Evolutionary conservation across 2,113 vertebrate genomes (phyloP).

Genomic region (Phocoena phocoena): DNA sequence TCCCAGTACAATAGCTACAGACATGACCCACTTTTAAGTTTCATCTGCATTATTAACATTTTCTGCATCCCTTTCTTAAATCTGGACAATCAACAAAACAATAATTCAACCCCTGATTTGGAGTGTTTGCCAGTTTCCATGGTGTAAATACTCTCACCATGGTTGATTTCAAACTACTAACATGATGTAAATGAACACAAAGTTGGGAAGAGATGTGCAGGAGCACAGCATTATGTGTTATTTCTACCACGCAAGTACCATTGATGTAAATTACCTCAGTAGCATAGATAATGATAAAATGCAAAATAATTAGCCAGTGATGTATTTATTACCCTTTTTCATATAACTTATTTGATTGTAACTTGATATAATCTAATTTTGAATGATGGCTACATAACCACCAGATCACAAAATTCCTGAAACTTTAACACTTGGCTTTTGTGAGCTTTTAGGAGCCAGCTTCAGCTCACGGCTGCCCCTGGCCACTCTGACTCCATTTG

Average conservation of each 20-base stretch:
- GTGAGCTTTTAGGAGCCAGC: neutral
- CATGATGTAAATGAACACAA: neutral
- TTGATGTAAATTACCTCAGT: neutral
- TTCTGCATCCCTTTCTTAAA: neutral
- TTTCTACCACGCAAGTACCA: neutral
- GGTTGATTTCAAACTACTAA: neutral
- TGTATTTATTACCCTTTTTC: neutral
- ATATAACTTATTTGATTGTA: neutral
- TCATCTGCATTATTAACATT: neutral
- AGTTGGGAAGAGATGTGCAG: neutral
- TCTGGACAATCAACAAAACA: neutral
- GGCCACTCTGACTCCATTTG: neutral
- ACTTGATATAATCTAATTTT: constrained; percentile 1
- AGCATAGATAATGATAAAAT: neutral
- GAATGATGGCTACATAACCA: neutral
- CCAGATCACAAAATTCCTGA: neutral
- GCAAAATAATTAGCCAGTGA: neutral
- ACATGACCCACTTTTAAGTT: constrained; percentile 10
- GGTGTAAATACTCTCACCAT: neutral
- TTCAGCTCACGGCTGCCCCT: neutral
- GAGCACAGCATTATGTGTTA: neutral
- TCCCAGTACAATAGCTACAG: neutral
- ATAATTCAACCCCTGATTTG: neutral
- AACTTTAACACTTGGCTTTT: neutral
- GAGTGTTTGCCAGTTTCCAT: neutral